Percentiles rank a stretch among this genome's conserved stretches.
These are phyloP conservation scores for Cenopis cana DNA, from an alignment of 2,888 invertebrate genomes.

Conservation along the genomic window DNA sequence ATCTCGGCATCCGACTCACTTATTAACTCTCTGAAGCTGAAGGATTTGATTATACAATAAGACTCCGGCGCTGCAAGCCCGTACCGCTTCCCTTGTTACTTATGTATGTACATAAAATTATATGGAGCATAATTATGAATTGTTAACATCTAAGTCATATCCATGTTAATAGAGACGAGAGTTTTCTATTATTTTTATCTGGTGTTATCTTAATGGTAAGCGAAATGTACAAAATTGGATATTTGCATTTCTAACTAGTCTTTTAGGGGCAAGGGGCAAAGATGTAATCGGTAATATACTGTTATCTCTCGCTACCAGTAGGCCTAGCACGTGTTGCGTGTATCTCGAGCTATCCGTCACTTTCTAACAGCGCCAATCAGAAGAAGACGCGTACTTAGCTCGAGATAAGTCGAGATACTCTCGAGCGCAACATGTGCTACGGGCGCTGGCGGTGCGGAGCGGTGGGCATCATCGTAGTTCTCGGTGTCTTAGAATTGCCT, in stretches of 20 bases:
- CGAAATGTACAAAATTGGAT: slow-evolving; percentile 79
- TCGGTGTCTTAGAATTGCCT: slow-evolving; percentile 14
- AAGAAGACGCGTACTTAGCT: too few relatives aligned
- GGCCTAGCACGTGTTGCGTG: too few relatives aligned
- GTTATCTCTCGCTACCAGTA: background rate
- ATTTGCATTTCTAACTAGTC: slow-evolving; percentile 84
- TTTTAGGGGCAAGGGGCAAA: slow-evolving; percentile 81
- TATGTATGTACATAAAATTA: slow-evolving; percentile 59
- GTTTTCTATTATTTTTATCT: slow-evolving; percentile 78
- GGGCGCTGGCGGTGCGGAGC: too few relatives aligned
- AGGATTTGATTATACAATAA: slow-evolving; percentile 18
- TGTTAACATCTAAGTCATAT: slow-evolving; percentile 82
- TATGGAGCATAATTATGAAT: slow-evolving; percentile 60
- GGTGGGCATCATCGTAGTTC: background rate
- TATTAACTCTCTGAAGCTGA: slow-evolving; percentile 18
- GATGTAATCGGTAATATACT: slow-evolving; percentile 22
- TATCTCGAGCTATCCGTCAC: too few relatives aligned
- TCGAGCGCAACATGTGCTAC: too few relatives aligned
- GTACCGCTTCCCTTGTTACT: slow-evolving; percentile 48
- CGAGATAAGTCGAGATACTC: too few relatives aligned
- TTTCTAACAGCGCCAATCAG: too few relatives aligned
- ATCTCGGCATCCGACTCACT: background rate
- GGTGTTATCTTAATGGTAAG: slow-evolving; percentile 83
- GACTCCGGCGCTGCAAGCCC: background rate
- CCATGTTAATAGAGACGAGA: slow-evolving; percentile 71